Conservation (phyloP, 2,888 invertebrate genomes). For the Lymantria dispar region DNA sequence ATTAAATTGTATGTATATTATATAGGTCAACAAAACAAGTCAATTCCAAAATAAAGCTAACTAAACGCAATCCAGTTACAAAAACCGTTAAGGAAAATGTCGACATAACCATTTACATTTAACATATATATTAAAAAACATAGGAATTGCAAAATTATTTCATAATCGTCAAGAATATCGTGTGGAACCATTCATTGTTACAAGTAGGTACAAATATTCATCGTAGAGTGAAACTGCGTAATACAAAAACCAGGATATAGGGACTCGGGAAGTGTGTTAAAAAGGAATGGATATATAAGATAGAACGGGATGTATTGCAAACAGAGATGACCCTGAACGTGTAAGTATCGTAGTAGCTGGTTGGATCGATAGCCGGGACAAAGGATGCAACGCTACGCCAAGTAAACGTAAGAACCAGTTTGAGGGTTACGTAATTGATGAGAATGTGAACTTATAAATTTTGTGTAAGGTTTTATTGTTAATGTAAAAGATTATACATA, state of each 20-base stretch:
- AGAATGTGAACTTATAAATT: too few species aligned
- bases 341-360: conserved; percentile 47
- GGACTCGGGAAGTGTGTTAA: conserved; percentile 43
- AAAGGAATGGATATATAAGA: conserved; percentile 31
- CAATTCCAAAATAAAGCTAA: not conserved
- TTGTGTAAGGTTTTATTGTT: too few species aligned
- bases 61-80: not conserved
- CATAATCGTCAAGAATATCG: not conserved
- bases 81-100: not conserved
- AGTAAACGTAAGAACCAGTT: conserved; percentile 12
- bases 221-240: not conserved
- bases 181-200: not conserved
- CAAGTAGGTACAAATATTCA: not conserved
- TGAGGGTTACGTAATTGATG: conserved; percentile 5
- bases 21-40: conserved; percentile 1
- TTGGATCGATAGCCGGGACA: conserved; percentile 49
- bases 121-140: conserved; percentile 4
- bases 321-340: conserved; percentile 64
- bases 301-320: conserved; percentile 45
- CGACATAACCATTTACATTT: not conserved
- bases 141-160: conserved; percentile 2
- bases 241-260: conserved; percentile 27
- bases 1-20: not conserved
- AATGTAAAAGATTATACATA: too few species aligned
- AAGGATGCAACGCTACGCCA: conserved; percentile 24